Conservation (phyloP, 2,888 invertebrate species). For the Stenotaenia linearis region DNA sequence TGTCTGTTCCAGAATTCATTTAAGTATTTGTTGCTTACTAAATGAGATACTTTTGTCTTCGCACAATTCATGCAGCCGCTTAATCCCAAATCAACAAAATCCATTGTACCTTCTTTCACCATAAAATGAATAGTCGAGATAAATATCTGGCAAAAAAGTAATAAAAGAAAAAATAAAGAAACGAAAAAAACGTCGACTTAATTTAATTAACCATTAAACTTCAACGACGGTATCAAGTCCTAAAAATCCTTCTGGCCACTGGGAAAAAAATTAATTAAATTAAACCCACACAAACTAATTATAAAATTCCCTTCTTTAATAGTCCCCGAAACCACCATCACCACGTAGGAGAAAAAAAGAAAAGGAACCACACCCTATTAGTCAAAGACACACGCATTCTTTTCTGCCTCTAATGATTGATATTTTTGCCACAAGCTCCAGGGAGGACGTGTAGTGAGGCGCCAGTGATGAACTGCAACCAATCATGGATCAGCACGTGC, state of each 20-base stretch:
- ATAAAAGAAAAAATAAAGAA: not conserved
- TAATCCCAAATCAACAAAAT: no score
- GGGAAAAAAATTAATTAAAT: not conserved
- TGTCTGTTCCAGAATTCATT: no score
- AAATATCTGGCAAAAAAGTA: no score
- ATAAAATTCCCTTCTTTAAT: not conserved
- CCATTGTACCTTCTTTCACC: no score
- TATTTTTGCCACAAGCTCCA: not conserved
- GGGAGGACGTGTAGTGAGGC: not conserved
- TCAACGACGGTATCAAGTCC: not conserved
- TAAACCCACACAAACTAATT: not conserved
- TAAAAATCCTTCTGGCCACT: not conserved
- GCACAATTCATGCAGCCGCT: no score
- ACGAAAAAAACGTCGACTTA: not conserved
- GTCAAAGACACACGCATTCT: not conserved
- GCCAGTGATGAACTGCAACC: not conserved
- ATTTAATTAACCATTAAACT: not conserved
- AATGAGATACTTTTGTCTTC: no score
- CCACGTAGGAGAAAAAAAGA: not conserved
- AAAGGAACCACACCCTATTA: not conserved
- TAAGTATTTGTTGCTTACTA: no score
- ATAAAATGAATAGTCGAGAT: no score
- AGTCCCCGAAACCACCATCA: not conserved
- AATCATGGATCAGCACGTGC: not conserved
- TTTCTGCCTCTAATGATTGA: not conserved